Percentiles rank a stretch among this genome's conserved stretches.
Evolutionary conservation across 2,888 invertebrate species (phyloP).

Genomic region (Cataglyphis rosenhaueri): DNA sequence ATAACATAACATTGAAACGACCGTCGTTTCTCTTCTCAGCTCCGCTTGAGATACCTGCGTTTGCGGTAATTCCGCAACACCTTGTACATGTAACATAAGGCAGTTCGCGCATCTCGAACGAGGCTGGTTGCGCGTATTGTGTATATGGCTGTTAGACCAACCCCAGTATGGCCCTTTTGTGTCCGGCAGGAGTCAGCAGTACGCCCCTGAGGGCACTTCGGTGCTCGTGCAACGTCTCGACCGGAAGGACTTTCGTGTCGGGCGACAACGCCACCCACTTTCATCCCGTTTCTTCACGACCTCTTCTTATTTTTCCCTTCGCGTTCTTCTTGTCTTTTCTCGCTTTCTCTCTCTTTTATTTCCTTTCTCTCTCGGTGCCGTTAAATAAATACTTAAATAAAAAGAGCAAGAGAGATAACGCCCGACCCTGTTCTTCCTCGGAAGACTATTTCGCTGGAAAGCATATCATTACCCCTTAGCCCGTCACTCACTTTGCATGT

Average conservation of each 20-base stretch:
- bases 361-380: slow-evolving; percentile 48
- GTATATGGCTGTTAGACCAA: slow-evolving; percentile 69
- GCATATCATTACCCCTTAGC: slow-evolving; percentile 57
- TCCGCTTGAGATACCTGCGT: neutral
- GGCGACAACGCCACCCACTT: slow-evolving; percentile 34
- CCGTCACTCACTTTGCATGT: slow-evolving; percentile 23
- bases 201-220: slow-evolving; percentile 79
- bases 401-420: slow-evolving; percentile 50
- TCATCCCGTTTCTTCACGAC: neutral
- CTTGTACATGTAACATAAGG: slow-evolving; percentile 17
- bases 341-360: neutral
- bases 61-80: slow-evolving; percentile 1
- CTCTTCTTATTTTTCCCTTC: slow-evolving; percentile 44
- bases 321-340: slow-evolving; percentile 24
- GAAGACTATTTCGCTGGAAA: slow-evolving; percentile 49
- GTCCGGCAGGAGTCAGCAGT: slow-evolving; percentile 77
- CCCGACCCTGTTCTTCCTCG: slow-evolving; percentile 19
- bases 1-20: neutral
- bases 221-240: slow-evolving; percentile 66
- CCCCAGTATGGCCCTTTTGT: slow-evolving; percentile 80
- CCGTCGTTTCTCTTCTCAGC: slow-evolving; percentile 9
- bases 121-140: slow-evolving; percentile 44
- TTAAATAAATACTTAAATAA: slow-evolving; percentile 79
- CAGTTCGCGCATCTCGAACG: slow-evolving; percentile 35
- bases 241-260: slow-evolving; percentile 67